Evolutionary conservation across 2,797 vertebrate genomes (phyloP), one percentile per base, ranked within the genome.

Genomic region (Dendrocincla tyrannina): DNA sequence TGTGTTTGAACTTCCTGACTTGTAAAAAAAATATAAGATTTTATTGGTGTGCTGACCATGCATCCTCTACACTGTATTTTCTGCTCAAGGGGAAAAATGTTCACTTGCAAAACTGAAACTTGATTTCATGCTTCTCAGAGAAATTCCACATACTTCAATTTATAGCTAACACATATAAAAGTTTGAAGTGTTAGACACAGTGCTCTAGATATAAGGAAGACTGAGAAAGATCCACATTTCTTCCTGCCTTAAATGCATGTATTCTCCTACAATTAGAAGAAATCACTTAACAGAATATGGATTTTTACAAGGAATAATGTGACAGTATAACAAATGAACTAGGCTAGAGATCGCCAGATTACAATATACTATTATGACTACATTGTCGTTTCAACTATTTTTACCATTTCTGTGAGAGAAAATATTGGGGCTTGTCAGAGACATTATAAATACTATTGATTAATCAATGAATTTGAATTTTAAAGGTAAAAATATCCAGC

Each of bases 61-160:
- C 47, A 77, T 55, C 53, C 62, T 77, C 13, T 69, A 42, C 16
- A 53, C 75, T 91, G 24, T 22, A 72, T 95, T 95, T 94, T 84
- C 88, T 73, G 85, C 92, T 94, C 58, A 85, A 82, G 88, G 87
- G 85, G 72, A 68, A 95, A 96, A 96, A 91, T 85, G 74, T 93
- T 95, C 93, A 80, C 84, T 97, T 94, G 47, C 66, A 91, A 94
- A 96, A 96, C 50, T 91, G 35, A 79, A 97, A 96, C 47, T 89
- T 93, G 84, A 94, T 96, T 96, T 97, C 96, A 94, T 1, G 18
- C 89, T 93, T 95, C 92, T 92, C 67, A 78, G 70, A 94, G 83
- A 93, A 94, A 85, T 94, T 94, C 56, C 77, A 86, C 55, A 88
- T 67, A 63, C 63, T 93, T 92, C 67, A 91, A 77, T 90, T 90